Conservation (phyloP, 2,888 invertebrate genomes). For the Metallyticus violacea region DNA sequence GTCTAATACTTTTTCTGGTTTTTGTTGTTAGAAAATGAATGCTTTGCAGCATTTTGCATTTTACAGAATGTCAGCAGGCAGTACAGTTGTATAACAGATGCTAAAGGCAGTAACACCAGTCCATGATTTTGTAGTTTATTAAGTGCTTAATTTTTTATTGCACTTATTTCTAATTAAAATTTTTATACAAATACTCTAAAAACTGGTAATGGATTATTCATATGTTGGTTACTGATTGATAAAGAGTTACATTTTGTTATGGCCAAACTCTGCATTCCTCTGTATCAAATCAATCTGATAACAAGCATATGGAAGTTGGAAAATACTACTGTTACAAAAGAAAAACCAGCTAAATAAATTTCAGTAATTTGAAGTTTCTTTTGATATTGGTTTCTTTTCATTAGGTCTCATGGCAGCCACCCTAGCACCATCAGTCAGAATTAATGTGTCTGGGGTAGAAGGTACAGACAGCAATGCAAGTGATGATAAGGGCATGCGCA, state of each 20-base stretch:
- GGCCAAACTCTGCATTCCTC: background rate
- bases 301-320: background rate
- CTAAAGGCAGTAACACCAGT: background rate
- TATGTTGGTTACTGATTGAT: background rate
- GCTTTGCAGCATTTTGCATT: too few relatives aligned
- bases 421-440: slow-evolving; percentile 49
- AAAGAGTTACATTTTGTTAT: background rate
- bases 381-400: slow-evolving; percentile 11
- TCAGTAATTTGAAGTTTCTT: background rate
- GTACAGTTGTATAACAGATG: background rate
- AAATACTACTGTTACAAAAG: background rate
- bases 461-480: slow-evolving; percentile 32
- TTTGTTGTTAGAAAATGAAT: too few relatives aligned
- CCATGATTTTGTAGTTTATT: background rate
- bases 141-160: background rate
- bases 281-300: background rate
- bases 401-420: slow-evolving; percentile 38
- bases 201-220: background rate
- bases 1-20: too few relatives aligned
- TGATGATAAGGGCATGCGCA: slow-evolving; percentile 24
- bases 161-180: background rate
- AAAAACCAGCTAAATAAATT: background rate
- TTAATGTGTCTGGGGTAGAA: slow-evolving; percentile 46
- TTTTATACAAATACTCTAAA: background rate
- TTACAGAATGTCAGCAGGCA: too few relatives aligned